phyloP scores from a whole-genome alignment of 2,797 vertebrate genomes.

The Phoeniculus purpureus region DNA sequence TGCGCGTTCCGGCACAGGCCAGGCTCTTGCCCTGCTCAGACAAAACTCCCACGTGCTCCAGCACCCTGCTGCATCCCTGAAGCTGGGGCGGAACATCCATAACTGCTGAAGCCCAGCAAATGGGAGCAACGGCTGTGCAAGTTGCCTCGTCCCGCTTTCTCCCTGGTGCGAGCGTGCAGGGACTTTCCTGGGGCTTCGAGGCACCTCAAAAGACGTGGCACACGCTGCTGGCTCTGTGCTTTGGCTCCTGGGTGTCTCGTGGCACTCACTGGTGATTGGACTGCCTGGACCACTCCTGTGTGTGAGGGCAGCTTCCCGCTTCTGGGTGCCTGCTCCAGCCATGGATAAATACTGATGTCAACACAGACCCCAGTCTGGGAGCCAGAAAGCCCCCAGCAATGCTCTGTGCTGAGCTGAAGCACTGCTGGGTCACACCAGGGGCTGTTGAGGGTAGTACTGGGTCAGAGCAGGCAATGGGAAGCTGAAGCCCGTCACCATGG shows the following conservation, averaged over 20 bases:
- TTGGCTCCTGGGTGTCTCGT: neutral
- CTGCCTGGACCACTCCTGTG: accelerated
- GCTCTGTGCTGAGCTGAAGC: neutral
- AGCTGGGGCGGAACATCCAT: neutral
- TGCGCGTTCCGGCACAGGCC: accelerated
- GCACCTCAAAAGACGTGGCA: neutral
- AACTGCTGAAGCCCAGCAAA: neutral
- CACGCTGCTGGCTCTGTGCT: neutral
- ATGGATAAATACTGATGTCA: neutral
- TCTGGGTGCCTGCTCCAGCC: neutral
- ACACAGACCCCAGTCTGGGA: accelerated
- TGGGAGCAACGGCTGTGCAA: accelerated
- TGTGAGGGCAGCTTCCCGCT: neutral
- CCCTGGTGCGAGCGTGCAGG: accelerated
- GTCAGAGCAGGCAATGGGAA: neutral
- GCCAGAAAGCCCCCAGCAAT: neutral
- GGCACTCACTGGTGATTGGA: neutral
- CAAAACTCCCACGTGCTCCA: neutral
- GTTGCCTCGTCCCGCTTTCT: neutral
- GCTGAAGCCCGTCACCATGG: neutral
- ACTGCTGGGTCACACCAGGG: neutral
- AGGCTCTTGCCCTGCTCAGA: neutral
- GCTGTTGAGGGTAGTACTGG: neutral
- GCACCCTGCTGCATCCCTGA: accelerated
- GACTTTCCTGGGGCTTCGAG: neutral